A percentile compares a stretch with the other conserved stretches of the same genome.
phyloP scores from a whole-genome alignment of 92 coral and sea anemone genomes.

The Porites evermanni region DNA sequence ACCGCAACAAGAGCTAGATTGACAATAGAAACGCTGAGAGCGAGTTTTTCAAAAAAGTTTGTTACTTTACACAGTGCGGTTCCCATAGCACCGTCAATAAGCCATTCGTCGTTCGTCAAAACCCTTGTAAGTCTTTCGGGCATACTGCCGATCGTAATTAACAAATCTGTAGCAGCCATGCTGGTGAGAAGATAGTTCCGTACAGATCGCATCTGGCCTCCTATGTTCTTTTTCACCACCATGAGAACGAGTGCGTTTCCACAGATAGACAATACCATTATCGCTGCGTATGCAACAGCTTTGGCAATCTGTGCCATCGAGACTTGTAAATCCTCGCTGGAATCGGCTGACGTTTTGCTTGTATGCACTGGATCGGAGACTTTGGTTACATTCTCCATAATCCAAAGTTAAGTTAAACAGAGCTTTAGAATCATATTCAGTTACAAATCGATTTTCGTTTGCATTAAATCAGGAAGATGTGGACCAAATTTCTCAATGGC shows the following conservation, averaged over 20 bases:
- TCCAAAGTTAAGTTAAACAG: neutral
- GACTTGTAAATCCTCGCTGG: neutral
- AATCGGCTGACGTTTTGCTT: neutral
- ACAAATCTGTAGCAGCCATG: slow-evolving; percentile 57
- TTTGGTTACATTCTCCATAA: neutral
- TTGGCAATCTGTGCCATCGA: neutral
- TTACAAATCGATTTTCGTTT: neutral
- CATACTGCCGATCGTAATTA: slow-evolving; percentile 58
- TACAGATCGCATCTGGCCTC: slow-evolving; percentile 58
- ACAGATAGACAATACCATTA: slow-evolving; percentile 38
- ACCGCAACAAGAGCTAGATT: slow-evolving; percentile 42
- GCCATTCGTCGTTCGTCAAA: slow-evolving; percentile 56
- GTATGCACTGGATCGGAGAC: neutral
- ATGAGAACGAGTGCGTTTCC: slow-evolving; percentile 60
- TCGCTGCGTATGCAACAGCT: slow-evolving; percentile 49
- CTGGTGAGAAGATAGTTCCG: slow-evolving; percentile 60
- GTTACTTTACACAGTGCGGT: slow-evolving; percentile 51
- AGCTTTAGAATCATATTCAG: neutral
- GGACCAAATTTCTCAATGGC: neutral
- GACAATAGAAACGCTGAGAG: slow-evolving; percentile 41
- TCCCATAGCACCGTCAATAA: slow-evolving; percentile 45
- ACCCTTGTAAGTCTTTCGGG: slow-evolving; percentile 64
- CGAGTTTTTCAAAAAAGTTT: slow-evolving; percentile 44
- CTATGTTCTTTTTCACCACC: slow-evolving; percentile 54
- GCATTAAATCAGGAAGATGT: neutral